Base-by-base conservation (phyloP, 2,797 vertebrate genomes). In the Erethizon dorsatum region DNA sequence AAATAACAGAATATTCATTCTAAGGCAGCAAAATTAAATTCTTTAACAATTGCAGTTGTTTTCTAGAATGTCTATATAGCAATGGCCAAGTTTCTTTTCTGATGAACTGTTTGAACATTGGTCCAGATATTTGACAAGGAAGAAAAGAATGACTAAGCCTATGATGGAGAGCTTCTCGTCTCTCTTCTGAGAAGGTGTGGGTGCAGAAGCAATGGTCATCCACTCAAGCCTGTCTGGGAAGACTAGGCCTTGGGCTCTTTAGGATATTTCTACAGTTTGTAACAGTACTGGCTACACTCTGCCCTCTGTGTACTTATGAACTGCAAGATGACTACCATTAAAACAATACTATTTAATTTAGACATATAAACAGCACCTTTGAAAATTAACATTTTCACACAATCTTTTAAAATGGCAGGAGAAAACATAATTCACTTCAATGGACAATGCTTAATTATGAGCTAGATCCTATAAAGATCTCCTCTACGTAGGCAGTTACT, bases 41-140 rank as follows among this genome's bases (percentile, higher is more conserved):
- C 65, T 93, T 97, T 97, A 96, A 94, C 0, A 79, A 59, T 50
- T 82, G 24, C 59, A 97, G 89, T 56, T 95, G 96, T 82, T 96
- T 96, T 98, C 95, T 93, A 59, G 92, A 80, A 95, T 63, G 91
- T 95, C 61, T 54, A 8, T 86, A 93, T 11, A 80, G 87, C 67
- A 61, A 84, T 63, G 77, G 80, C 82, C 91, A 96, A 75, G 6
- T 86, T 97, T 97, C 88, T 98, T 88, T 56, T 91, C 94, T 92
- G 97, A 79, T 75, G 50, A 98, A 95, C 93, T 95, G 69, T 97
- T 97, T 92, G 87, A 78, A 57, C 78, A 94, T 41, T 94, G 94
- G 97, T 83, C 97, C 97, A 63, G 84, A 93, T 95, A 97, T 97
- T 97, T 12, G 77, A 91, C 89, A 93, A 92, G 90, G 94, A 94